phyloP scores from a whole-genome alignment of 2,797 vertebrate species.

The Halcyon leucocephala region DNA sequence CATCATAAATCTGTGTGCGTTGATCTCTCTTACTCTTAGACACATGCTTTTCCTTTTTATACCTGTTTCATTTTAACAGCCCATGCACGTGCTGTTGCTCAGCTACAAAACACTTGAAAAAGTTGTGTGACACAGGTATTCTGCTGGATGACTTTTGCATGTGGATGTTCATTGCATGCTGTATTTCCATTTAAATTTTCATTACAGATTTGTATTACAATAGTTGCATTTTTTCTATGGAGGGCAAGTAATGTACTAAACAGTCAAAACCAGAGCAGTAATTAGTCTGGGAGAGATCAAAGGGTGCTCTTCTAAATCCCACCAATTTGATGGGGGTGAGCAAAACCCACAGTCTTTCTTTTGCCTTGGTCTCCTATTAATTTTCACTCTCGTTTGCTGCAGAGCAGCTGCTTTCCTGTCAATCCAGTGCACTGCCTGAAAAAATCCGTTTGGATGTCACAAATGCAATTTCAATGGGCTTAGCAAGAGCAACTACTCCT shows the following conservation, averaged over 20 bases:
- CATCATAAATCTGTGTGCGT: neutral
- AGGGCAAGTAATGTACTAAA: constrained; percentile 67
- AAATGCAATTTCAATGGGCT: constrained; percentile 75
- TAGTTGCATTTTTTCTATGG: constrained; percentile 69
- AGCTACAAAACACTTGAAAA: constrained; percentile 71
- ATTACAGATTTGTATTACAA: constrained; percentile 62
- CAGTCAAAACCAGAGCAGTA: constrained; percentile 71
- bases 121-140: constrained; percentile 71
- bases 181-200: constrained; percentile 76
- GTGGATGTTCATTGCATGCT: constrained; percentile 63
- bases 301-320: constrained; percentile 72
- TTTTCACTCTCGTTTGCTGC: constrained; percentile 69
- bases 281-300: constrained; percentile 77
- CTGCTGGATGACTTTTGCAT: constrained; percentile 59
- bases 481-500: constrained; percentile 57
- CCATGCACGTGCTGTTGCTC: constrained; percentile 52
- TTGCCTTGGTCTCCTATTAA: constrained; percentile 71
- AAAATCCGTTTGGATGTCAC: constrained; percentile 71
- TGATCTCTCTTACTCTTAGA: constrained; percentile 44
- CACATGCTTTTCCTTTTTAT: constrained; percentile 48
- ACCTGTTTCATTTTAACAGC: constrained; percentile 65
- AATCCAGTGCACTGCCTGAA: constrained; percentile 58
- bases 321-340: constrained; percentile 66
- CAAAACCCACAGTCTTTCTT: constrained; percentile 73
- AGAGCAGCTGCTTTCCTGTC: constrained; percentile 70